Evolutionary conservation across 2,888 invertebrate genomes (phyloP).

Genomic region (Tetanocera ferruginea): DNA sequence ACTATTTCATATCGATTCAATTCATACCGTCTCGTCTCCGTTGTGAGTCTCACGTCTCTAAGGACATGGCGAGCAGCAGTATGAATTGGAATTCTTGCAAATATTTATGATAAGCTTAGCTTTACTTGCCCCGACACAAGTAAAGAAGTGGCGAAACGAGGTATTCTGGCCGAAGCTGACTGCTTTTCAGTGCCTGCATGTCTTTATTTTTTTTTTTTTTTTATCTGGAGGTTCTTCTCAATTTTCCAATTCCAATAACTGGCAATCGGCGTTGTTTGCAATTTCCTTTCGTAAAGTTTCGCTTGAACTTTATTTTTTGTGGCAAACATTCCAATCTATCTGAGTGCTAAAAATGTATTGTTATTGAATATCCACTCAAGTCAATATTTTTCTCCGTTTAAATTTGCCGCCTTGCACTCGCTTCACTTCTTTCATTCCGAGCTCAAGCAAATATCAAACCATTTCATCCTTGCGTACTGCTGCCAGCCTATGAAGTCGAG

Average conservation of each 20-base stretch:
- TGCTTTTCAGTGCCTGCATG: neutral
- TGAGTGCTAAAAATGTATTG: conserved; percentile 9
- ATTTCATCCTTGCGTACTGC: neutral
- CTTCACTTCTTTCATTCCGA: neutral
- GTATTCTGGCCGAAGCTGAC: neutral
- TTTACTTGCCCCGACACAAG: neutral
- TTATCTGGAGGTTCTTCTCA: neutral
- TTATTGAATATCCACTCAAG: neutral
- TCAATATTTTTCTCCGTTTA: neutral
- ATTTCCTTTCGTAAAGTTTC: conserved; percentile 20
- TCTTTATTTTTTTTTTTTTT: neutral
- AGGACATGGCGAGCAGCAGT: neutral
- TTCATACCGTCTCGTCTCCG: neutral
- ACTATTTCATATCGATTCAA: conserved; percentile 5
- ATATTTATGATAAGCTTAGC: conserved; percentile 17
- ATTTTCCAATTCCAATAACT: conserved; percentile 7
- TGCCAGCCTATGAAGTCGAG: neutral
- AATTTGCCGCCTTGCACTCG: neutral
- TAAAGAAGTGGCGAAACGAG: neutral
- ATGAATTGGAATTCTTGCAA: conserved; percentile 5
- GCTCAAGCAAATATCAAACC: neutral
- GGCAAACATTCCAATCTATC: conserved; percentile 3
- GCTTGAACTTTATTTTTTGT: neutral
- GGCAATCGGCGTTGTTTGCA: conserved; percentile 20
- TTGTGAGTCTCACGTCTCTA: neutral